These are phyloP conservation scores for Neogale vison DNA, from an alignment of 2,113 vertebrate genomes.

Conservation along the genomic window DNA sequence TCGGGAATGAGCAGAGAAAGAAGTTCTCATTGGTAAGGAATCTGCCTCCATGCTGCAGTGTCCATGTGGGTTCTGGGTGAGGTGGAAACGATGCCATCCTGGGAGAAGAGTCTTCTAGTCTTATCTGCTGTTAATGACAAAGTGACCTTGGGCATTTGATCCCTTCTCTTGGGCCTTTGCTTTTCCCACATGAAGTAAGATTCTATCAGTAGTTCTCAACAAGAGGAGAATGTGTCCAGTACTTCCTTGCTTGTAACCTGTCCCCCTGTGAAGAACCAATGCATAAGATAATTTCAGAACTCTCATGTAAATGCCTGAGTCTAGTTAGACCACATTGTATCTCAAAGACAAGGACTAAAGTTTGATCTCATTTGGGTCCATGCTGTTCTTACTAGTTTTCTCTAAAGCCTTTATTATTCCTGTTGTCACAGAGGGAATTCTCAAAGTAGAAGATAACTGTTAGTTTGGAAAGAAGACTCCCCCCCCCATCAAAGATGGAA, in stretches of 20 bases:
- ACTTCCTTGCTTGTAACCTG: background rate
- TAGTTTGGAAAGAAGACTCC: conserved; percentile 1
- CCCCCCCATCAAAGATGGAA: background rate
- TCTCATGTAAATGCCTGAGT: background rate
- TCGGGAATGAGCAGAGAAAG: background rate
- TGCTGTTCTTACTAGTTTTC: background rate
- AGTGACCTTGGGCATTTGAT: background rate
- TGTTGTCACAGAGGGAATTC: background rate
- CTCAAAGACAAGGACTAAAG: background rate
- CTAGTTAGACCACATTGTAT: background rate
- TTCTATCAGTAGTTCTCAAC: background rate
- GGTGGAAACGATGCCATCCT: background rate
- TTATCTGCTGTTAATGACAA: background rate
- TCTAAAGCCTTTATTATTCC: background rate
- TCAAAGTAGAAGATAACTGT: background rate
- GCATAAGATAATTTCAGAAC: background rate
- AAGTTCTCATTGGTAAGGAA: background rate
- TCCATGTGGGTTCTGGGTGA: background rate
- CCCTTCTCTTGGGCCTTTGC: background rate
- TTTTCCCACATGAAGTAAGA: background rate
- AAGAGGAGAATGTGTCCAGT: background rate
- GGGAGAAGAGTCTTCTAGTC: background rate
- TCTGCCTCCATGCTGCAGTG: background rate
- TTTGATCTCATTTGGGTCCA: background rate
- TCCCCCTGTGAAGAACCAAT: background rate